Evolutionary conservation across 2,888 invertebrate genomes (phyloP).

Genomic region (Pollenia labialis): DNA sequence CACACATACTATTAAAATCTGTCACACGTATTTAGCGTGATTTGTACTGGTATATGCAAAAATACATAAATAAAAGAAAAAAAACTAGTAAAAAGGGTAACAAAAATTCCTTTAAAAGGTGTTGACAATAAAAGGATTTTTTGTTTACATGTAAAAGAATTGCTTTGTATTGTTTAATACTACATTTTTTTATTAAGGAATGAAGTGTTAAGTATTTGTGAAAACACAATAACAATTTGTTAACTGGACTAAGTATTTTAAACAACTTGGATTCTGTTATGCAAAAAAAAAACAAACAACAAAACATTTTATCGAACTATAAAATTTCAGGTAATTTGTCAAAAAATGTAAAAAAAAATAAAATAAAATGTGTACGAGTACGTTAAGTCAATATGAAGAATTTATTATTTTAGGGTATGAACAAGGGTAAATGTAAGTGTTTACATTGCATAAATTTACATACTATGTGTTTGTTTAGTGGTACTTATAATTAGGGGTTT

Average conservation of each 20-base stretch:
- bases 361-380: background rate
- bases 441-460: no score
- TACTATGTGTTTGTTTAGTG: no score
- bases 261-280: slow-evolving; percentile 17
- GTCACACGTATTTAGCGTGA: background rate
- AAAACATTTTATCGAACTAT: slow-evolving; percentile 39
- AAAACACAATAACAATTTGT: slow-evolving; percentile 60
- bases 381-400: no score
- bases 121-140: slow-evolving; percentile 58
- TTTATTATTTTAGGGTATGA: background rate
- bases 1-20: background rate
- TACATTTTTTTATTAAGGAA: slow-evolving; percentile 9
- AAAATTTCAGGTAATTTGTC: slow-evolving; percentile 31
- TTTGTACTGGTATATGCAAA: background rate
- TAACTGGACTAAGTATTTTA: slow-evolving; percentile 33
- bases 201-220: slow-evolving; percentile 57
- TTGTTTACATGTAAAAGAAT: slow-evolving; percentile 25
- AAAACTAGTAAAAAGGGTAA: slow-evolving; percentile 25
- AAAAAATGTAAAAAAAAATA: background rate
- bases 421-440: background rate
- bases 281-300: background rate
- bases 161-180: slow-evolving; percentile 23
- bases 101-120: slow-evolving; percentile 45
- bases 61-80: background rate
- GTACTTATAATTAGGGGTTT: no score